Percentiles rank a stretch among this genome's conserved stretches.
Conservation (phyloP, 2,797 vertebrate genomes). For the Lagorchestes hirsutus region DNA sequence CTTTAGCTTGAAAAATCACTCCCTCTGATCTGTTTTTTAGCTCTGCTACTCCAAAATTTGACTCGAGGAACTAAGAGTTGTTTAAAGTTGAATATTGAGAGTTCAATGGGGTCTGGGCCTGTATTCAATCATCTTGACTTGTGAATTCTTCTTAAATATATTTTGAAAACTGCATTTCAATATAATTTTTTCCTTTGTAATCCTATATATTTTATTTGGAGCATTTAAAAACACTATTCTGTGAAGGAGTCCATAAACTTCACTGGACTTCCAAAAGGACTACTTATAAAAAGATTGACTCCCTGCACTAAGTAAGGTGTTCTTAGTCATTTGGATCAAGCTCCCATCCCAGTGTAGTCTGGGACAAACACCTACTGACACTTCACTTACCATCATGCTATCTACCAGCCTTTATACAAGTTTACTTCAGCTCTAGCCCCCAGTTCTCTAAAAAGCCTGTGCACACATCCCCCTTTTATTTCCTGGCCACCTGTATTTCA, state of each 20-base stretch:
- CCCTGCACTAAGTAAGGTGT: neutral
- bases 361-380: neutral
- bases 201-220: neutral
- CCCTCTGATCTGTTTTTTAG: neutral
- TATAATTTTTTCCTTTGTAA: neutral
- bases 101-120: neutral
- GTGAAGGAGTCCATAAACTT: neutral
- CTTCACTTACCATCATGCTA: neutral
- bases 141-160: neutral
- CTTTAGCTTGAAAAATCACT: neutral
- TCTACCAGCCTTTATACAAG: too few species aligned
- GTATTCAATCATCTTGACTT: neutral
- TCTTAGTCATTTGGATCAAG: neutral
- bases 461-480: neutral
- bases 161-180: neutral
- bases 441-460: neutral
- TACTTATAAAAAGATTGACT: neutral
- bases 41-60: neutral
- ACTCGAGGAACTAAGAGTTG: neutral
- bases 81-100: neutral
- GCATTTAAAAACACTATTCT: neutral
- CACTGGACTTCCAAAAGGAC: neutral
- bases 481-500: slow-evolving; percentile 4
- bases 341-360: neutral
- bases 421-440: neutral